Conservation (phyloP, 2,113 vertebrate species). For the Nyctibius bracteatus region DNA sequence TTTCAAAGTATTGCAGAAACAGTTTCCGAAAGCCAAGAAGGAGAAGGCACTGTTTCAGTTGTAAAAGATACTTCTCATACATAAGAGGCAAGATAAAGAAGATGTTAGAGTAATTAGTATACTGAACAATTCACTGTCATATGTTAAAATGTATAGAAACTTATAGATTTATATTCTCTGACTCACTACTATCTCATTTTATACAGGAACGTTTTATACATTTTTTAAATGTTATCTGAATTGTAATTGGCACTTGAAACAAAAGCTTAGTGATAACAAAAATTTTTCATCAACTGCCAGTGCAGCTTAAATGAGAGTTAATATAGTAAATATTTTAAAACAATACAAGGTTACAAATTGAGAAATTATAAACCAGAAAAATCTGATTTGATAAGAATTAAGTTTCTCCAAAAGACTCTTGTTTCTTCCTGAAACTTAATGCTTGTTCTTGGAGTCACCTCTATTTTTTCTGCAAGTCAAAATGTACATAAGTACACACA, state of each 20-base stretch:
- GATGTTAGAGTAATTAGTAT: background rate
- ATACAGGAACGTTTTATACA: background rate
- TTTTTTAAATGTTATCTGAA: background rate
- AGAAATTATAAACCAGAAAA: background rate
- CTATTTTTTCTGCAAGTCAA: background rate
- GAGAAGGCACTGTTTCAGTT: background rate
- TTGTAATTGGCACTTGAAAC: background rate
- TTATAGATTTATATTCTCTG: background rate
- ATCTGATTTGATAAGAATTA: background rate
- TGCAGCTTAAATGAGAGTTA: background rate
- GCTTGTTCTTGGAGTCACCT: background rate
- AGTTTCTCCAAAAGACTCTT: background rate
- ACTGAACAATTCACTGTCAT: background rate
- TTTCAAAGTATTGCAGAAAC: constrained; percentile 1
- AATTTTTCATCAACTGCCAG: background rate
- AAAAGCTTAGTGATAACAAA: background rate
- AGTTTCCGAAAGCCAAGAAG: background rate
- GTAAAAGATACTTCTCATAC: background rate
- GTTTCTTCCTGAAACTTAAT: background rate
- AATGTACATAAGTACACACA: background rate
- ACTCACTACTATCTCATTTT: background rate
- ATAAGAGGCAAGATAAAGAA: background rate
- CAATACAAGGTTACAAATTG: background rate
- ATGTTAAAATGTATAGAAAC: background rate
- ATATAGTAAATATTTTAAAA: background rate